phyloP scores from a whole-genome alignment of 2,888 invertebrate genomes.

The Prosapia bicincta region DNA sequence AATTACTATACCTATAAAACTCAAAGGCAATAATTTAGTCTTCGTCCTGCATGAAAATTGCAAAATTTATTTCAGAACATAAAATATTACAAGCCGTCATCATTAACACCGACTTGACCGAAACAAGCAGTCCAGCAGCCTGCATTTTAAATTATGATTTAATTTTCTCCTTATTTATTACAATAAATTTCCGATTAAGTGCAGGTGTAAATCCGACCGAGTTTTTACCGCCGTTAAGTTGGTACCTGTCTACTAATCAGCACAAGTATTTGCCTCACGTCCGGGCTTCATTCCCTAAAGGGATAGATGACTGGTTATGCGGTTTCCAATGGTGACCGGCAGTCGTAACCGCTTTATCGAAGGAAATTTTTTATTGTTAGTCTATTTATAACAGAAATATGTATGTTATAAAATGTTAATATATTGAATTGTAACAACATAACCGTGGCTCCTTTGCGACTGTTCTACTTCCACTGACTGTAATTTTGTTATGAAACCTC shows the following conservation, averaged over 20 bases:
- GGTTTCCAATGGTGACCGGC: background rate
- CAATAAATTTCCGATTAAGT: background rate
- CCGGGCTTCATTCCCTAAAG: background rate
- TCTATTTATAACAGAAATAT: background rate
- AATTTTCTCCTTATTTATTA: background rate
- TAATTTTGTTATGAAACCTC: background rate
- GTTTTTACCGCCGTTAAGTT: background rate
- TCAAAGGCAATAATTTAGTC: no score
- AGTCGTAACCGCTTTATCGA: background rate
- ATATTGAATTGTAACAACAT: background rate
- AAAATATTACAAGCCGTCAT: background rate
- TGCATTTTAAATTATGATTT: background rate
- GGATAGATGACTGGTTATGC: background rate
- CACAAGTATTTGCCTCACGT: background rate
- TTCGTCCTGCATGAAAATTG: background rate
- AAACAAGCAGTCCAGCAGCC: background rate
- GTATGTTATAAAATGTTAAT: no score
- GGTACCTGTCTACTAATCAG: background rate
- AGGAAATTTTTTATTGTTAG: background rate
- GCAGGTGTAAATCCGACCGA: background rate
- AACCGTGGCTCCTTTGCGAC: background rate
- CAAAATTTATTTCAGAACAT: background rate
- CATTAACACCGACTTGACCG: background rate
- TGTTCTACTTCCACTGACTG: background rate
- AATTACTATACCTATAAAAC: background rate